Conservation (phyloP, 2,113 vertebrate species). For the Pseudorasbora parva region DNA sequence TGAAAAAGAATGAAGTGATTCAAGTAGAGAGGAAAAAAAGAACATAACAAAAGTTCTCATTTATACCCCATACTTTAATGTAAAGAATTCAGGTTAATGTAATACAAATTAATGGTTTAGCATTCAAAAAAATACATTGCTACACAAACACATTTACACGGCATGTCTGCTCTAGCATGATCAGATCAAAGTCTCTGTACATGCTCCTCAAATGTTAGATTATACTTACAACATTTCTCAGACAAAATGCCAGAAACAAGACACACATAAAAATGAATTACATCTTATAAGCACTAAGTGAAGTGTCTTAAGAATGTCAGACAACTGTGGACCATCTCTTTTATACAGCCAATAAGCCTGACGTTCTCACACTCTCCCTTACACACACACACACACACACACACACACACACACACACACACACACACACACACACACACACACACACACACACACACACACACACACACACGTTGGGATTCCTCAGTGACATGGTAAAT, state of each 20-base stretch:
- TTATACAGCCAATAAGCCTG: conserved; percentile 49
- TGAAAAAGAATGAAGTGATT: no score
- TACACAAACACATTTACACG: conserved; percentile 61
- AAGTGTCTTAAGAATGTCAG: conserved; percentile 34
- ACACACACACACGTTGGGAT: conserved; percentile 34
- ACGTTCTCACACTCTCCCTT: no score
- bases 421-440: conserved; percentile 26
- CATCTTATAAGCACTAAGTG: conserved; percentile 60
- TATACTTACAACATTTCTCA: conserved; percentile 62
- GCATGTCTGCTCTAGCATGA: conserved; percentile 63
- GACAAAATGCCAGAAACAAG: conserved; percentile 39
- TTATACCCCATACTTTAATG: conserved; percentile 67
- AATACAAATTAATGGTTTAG: conserved; percentile 70
- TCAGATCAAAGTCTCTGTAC: conserved; percentile 63
- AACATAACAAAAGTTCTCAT: neutral
- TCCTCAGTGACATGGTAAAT: conserved; percentile 55
- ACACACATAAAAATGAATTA: conserved; percentile 56
- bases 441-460: no score
- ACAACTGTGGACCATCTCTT: conserved; percentile 19
- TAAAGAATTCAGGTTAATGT: conserved; percentile 71
- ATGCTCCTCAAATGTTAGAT: conserved; percentile 62
- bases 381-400: conserved; percentile 26
- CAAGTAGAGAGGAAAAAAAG: no score
- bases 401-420: conserved; percentile 26
- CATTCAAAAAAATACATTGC: conserved; percentile 67